phyloP scores from a whole-genome alignment of 2,797 vertebrate genomes.

The Spinus pinus region DNA sequence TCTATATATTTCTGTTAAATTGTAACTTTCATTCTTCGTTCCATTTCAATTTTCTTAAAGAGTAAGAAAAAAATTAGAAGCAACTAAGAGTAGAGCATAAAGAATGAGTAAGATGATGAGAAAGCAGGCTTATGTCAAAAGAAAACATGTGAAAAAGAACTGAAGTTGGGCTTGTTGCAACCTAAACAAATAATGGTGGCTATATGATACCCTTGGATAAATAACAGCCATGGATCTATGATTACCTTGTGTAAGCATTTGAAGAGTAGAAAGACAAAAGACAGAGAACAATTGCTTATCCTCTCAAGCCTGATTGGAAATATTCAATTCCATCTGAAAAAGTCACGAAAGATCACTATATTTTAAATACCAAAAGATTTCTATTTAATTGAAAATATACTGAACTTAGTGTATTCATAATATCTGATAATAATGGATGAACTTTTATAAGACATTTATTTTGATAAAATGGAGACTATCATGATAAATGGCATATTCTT shows the following conservation, averaged over 20 bases:
- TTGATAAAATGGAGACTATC: neutral
- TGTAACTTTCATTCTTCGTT: neutral
- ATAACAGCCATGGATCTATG: neutral
- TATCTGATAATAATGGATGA: neutral
- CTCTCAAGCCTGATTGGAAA: neutral
- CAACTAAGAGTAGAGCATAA: neutral
- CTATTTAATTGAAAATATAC: neutral
- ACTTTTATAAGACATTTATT: neutral
- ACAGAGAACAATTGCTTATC: neutral
- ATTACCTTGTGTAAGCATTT: neutral
- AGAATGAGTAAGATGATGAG: neutral
- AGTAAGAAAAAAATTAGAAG: neutral
- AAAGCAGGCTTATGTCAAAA: neutral
- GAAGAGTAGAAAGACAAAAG: neutral
- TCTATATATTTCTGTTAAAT: neutral
- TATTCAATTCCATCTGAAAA: neutral
- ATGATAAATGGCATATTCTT: neutral
- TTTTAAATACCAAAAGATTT: neutral
- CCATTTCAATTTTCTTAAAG: neutral
- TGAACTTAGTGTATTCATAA: neutral
- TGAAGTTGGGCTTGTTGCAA: neutral
- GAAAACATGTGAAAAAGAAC: neutral
- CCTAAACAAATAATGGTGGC: neutral
- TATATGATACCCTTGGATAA: neutral
- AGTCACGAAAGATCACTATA: neutral